Percentiles rank a stretch among this genome's conserved stretches.
These are phyloP conservation scores for Ornithoptera priamus DNA, from an alignment of 2,888 invertebrate genomes.

Conservation along the genomic window DNA sequence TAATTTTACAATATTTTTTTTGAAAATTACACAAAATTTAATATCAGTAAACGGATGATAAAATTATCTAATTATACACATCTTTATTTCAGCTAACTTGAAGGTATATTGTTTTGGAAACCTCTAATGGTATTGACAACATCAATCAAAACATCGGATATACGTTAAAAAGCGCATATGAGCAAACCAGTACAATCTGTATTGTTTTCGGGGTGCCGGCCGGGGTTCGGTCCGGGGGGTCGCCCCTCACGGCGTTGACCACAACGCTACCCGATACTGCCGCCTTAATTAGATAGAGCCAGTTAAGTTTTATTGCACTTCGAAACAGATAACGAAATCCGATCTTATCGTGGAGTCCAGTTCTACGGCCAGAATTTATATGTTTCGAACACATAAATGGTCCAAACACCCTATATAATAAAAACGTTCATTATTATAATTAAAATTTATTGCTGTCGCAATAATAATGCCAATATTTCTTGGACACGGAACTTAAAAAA, in stretches of 20 bases:
- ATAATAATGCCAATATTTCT: background rate
- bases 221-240: conserved; percentile 13
- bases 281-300: conserved; percentile 28
- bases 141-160: no score
- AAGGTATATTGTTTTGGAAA: no score
- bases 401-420: background rate
- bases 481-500: background rate
- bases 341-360: conserved; percentile 23
- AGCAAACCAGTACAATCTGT: conserved; percentile 4
- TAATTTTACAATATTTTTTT: no score
- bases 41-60: no score
- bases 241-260: conserved; percentile 22
- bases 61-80: no score
- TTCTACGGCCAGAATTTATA: conserved; percentile 5
- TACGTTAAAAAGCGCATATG: background rate
- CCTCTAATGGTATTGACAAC: no score
- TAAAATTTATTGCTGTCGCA: background rate
- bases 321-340: conserved; percentile 26
- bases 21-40: no score
- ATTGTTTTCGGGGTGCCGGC: conserved; percentile 3
- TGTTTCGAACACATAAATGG: no score
- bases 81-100: no score
- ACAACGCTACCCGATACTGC: conserved; percentile 27
- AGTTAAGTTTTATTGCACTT: conserved; percentile 31
- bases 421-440: background rate